Evolutionary conservation across 2,113 vertebrate species (phyloP).

Genomic region (Chionomys nivalis): DNA sequence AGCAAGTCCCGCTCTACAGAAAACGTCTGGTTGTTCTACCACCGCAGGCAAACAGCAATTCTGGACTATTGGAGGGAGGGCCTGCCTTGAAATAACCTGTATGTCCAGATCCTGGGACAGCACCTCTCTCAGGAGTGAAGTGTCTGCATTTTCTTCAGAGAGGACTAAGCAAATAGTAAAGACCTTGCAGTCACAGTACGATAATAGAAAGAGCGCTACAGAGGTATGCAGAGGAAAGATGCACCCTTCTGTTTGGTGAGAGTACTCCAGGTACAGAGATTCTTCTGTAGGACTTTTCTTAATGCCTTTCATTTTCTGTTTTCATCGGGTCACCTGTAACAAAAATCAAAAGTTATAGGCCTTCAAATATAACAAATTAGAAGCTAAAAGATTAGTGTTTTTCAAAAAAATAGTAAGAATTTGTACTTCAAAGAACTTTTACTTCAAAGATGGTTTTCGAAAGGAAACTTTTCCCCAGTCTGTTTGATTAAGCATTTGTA

Average conservation of each 20-base stretch:
- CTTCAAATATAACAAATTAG: slow-evolving; percentile 43
- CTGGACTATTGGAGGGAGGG: slow-evolving; percentile 89
- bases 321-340: slow-evolving; percentile 76
- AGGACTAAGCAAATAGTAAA: slow-evolving; percentile 91
- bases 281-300: slow-evolving; percentile 79
- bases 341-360: slow-evolving; percentile 65
- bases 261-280: slow-evolving; percentile 90
- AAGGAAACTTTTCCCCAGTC: neutral
- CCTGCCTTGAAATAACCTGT: slow-evolving; percentile 82
- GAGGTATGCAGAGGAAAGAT: slow-evolving; percentile 93
- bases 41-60: slow-evolving; percentile 92
- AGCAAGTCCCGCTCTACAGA: slow-evolving; percentile 95
- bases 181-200: slow-evolving; percentile 93
- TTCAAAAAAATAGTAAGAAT: slow-evolving; percentile 13
- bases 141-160: slow-evolving; percentile 60
- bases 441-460: neutral
- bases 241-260: slow-evolving; percentile 79
- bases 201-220: slow-evolving; percentile 93
- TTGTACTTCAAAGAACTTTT: slow-evolving; percentile 5
- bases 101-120: slow-evolving; percentile 77
- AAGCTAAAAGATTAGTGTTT: slow-evolving; percentile 25
- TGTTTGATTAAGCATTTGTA: neutral
- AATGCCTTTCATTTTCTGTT: slow-evolving; percentile 88
- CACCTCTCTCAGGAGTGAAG: slow-evolving; percentile 75
- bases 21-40: slow-evolving; percentile 86